Evolutionary conservation across 2,797 vertebrate species (phyloP), one percentile per base, ranked within the genome.

Genomic region (Etheostoma perlongum): DNA sequence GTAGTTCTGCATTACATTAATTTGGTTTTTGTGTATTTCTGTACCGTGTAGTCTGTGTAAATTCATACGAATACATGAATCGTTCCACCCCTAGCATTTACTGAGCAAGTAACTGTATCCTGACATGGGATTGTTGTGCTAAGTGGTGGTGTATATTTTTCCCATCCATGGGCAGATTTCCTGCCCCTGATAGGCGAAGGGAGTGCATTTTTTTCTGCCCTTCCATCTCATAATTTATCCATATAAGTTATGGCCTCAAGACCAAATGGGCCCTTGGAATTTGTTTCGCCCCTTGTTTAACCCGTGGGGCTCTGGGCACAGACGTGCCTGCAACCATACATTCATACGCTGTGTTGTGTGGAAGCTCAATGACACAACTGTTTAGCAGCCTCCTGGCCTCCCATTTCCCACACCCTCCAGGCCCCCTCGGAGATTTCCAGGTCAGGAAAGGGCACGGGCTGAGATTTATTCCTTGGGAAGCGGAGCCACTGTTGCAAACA

Each of bases 331-430:
- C 81, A 8, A 69, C 69, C 83, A 66, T 68, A 67, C 87, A 75
- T 80, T 76, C 76, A 75, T 84, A 66, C 51, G n/a, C 74, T 42
- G 82, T 55, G 81, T 63, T 84, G 81, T 85, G 86, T 91, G 87
- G 92, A 94, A 94, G 93, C 87, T 91, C 79, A 82, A 73, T 93
- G 93, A 93, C 93, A 89, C 92, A 88, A 93, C 87, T 92, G 89
- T 94, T 91, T 78, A 89, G 82, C 91, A 83, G 90, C 89, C 89
- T 91, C 83, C 83, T 69, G 86, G 86, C 91, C 91, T 90, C 89
- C 84, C 74, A 27, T 91, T 94, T 94, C 93, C 95, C 94, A 94
- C 92, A 93, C 91, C 86, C 90, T 85, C 82, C 75, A 5, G 74
- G 87, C 85, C 88, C 91, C 94, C 83, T 89, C 57, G 13, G 94